Conservation (phyloP, 23 tunicate genomes). For the Styela plicata region DNA sequence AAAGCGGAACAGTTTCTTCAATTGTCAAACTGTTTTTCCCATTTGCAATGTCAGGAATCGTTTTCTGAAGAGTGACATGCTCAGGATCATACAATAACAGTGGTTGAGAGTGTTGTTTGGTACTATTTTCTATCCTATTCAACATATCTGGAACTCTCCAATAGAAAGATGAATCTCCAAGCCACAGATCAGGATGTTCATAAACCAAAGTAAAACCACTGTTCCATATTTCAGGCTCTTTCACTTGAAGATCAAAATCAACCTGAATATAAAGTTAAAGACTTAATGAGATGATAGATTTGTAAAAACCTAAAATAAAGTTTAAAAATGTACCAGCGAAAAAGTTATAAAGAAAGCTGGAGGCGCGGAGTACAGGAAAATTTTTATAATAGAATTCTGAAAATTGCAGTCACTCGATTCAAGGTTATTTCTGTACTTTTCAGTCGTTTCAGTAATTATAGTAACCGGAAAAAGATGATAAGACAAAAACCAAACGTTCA, state of each 20-base stretch:
- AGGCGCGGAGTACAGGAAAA: no score
- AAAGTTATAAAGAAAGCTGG: no score
- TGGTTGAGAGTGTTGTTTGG: not conserved
- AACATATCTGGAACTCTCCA: not conserved
- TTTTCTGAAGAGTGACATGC: slow-evolving; percentile 1
- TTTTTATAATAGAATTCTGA: no score
- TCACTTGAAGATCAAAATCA: slow-evolving; percentile 14
- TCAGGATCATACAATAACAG: not conserved
- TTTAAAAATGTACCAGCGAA: no score
- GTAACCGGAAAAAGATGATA: no score
- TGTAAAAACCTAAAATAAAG: no score
- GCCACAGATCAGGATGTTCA: not conserved
- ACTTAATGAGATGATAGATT: no score
- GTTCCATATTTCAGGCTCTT: not conserved
- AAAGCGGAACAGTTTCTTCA: not conserved
- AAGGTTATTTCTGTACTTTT: no score
- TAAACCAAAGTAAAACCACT: not conserved
- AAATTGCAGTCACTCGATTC: no score
- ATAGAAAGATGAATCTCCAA: not conserved
- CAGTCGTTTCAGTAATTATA: no score
- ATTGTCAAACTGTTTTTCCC: not conserved
- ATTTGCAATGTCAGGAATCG: not conserved
- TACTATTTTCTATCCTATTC: not conserved
- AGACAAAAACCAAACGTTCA: no score
- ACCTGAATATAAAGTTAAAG: slow-evolving; percentile 10